Conservation (phyloP, 2,797 vertebrate species). For the Cuculus canorus region DNA sequence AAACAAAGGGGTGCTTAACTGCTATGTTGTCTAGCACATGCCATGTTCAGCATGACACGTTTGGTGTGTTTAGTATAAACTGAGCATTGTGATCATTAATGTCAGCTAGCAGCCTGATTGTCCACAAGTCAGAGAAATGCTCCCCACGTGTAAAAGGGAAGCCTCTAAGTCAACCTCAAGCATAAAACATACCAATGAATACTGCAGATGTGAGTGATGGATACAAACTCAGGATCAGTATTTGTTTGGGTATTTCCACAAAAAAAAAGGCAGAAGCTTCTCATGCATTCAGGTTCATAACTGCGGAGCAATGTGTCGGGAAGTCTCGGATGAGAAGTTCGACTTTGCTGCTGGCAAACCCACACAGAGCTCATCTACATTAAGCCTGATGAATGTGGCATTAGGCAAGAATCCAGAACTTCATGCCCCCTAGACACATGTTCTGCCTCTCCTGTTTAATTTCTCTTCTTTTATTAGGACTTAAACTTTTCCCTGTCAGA, state of each 20-base stretch:
- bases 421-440: neutral
- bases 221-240: neutral
- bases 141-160: neutral
- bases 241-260: neutral
- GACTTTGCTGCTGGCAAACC: conserved; percentile 31
- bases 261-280: neutral
- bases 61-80: neutral
- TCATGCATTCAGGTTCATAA: neutral
- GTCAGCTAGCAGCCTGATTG: neutral
- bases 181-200: neutral
- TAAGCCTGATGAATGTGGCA: conserved; percentile 1
- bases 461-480: conserved; percentile 60
- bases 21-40: neutral
- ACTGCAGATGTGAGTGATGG: neutral
- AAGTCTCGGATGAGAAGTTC: neutral
- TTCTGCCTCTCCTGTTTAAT: conserved; percentile 40
- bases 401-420: conserved; percentile 42
- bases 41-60: neutral
- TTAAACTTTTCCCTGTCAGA: conserved; percentile 46
- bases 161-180: neutral
- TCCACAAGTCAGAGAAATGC: neutral
- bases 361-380: neutral
- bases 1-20: neutral
- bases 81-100: neutral
- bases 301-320: neutral